These are phyloP conservation scores for Adrianichthys oophorus DNA, from an alignment of 2,797 vertebrate genomes.

Conservation along the genomic window DNA sequence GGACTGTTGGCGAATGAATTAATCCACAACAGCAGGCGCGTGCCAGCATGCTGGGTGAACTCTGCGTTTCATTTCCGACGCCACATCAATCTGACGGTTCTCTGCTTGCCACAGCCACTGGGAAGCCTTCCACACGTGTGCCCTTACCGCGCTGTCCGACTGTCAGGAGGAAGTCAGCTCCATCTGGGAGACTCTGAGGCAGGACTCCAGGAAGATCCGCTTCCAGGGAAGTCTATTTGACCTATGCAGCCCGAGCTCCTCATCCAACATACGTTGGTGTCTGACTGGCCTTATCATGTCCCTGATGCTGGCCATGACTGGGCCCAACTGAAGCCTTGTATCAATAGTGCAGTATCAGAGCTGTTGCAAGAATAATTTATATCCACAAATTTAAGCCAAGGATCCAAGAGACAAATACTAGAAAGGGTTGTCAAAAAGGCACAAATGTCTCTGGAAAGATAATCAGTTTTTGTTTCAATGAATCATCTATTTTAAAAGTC, in stretches of 20 bases:
- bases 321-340: constrained; percentile 26
- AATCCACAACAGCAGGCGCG: constrained; percentile 31
- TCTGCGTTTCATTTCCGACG: constrained; percentile 22
- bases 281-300: constrained; percentile 43
- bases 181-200: constrained; percentile 80
- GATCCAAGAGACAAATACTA: constrained; percentile 55
- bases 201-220: constrained; percentile 77
- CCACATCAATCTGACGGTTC: constrained; percentile 30
- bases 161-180: constrained; percentile 79
- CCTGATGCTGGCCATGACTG: constrained; percentile 61
- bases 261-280: constrained; percentile 38
- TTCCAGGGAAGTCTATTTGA: constrained; percentile 83
- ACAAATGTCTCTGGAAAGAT: constrained; percentile 33
- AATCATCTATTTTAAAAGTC: constrained; percentile 38
- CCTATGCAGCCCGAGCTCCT: constrained; percentile 73
- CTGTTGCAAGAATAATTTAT: constrained; percentile 8
- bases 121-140: constrained; percentile 81
- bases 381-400: constrained; percentile 63
- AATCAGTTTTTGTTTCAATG: constrained; percentile 46
- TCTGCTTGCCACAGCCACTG: constrained; percentile 75
- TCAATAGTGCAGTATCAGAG: constrained; percentile 23
- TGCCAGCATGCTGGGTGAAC: constrained; percentile 24
- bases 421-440: constrained; percentile 40
- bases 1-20: constrained; percentile 47
- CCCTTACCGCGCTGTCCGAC: constrained; percentile 69